A percentile compares a stretch with the other conserved stretches of the same genome.
Evolutionary conservation across 2,113 vertebrate species (phyloP).

Genomic region (Triplophysa dalaica): DNA sequence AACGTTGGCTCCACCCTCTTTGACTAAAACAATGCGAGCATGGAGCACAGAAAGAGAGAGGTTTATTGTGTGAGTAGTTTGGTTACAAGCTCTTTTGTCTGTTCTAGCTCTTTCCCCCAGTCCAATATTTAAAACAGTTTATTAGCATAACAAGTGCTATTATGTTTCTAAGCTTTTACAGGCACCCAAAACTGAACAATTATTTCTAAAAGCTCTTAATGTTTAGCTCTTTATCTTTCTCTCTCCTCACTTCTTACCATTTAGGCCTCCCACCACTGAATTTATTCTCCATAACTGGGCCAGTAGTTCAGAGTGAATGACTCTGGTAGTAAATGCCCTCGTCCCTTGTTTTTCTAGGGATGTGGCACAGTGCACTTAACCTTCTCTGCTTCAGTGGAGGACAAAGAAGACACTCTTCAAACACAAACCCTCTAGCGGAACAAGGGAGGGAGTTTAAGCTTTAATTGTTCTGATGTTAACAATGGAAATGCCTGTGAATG

Average conservation of each 20-base stretch:
- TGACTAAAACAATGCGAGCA: neutral
- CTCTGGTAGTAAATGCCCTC: conserved; percentile 34
- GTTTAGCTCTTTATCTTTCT: neutral
- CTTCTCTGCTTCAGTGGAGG: conserved; percentile 47
- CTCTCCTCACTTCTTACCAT: conserved; percentile 30
- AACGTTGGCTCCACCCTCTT: neutral
- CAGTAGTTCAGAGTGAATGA: conserved; percentile 32
- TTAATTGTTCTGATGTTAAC: conserved; percentile 41
- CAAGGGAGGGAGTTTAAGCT: conserved; percentile 29
- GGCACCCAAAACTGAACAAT: conserved; percentile 31
- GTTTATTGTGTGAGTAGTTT: conserved; percentile 18
- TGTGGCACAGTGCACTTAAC: conserved; percentile 45
- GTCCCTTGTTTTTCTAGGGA: conserved; percentile 35
- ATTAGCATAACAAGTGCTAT: conserved; percentile 42
- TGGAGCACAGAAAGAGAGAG: neutral
- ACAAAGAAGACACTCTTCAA: conserved; percentile 46
- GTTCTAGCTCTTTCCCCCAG: conserved; percentile 6
- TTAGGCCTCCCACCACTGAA: conserved; percentile 19
- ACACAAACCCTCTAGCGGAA: conserved; percentile 27
- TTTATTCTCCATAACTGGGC: conserved; percentile 24
- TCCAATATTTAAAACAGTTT: conserved; percentile 28
- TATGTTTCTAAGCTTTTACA: conserved; percentile 39
- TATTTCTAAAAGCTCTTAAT: conserved; percentile 36
- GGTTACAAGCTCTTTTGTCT: conserved; percentile 29
- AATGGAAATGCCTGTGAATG: conserved; percentile 35